A percentile compares a stretch with the other conserved stretches of the same genome.
Conservation (phyloP, 2,888 invertebrate species). For the Trachelus iudaicus region DNA sequence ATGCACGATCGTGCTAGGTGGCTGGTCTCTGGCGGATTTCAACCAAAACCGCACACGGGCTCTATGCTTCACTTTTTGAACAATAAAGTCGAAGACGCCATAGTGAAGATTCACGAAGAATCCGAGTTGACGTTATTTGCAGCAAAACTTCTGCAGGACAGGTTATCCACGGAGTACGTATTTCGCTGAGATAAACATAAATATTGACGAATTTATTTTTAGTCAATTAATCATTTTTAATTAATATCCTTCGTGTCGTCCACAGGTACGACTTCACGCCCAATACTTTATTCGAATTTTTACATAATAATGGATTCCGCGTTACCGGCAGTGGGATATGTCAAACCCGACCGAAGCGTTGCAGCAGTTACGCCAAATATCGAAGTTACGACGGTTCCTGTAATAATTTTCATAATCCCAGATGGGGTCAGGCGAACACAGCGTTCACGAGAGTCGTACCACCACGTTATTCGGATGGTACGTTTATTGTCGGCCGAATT, state of each 20-base stretch:
- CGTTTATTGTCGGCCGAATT: background rate
- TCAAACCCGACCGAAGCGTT: conserved; percentile 27
- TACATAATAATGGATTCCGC: conserved; percentile 52
- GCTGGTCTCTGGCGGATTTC: conserved; percentile 19
- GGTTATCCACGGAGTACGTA: conserved; percentile 29
- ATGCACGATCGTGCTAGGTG: conserved; percentile 33
- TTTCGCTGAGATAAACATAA: background rate
- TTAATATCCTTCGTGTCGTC: background rate
- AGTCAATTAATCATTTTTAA: too few relatives aligned
- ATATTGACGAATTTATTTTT: too few relatives aligned
- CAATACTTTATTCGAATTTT: conserved; percentile 64
- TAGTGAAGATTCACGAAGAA: conserved; percentile 30
- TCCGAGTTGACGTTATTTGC: conserved; percentile 36
- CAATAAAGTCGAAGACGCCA: conserved; percentile 21
- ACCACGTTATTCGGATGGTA: conserved; percentile 63
- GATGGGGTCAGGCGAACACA: conserved; percentile 54
- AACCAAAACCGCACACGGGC: conserved; percentile 30
- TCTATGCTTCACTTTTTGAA: conserved; percentile 36
- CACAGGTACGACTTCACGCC: conserved; percentile 39
- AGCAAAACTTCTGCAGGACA: conserved; percentile 34
- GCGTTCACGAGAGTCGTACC: conserved; percentile 56
- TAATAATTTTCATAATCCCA: conserved; percentile 53
- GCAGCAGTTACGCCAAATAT: conserved; percentile 34
- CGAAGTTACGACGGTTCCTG: conserved; percentile 60
- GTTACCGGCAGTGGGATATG: conserved; percentile 48